Base-by-base conservation (phyloP, 2,113 vertebrate genomes). In the Sterrhoptilus dennistouni region DNA sequence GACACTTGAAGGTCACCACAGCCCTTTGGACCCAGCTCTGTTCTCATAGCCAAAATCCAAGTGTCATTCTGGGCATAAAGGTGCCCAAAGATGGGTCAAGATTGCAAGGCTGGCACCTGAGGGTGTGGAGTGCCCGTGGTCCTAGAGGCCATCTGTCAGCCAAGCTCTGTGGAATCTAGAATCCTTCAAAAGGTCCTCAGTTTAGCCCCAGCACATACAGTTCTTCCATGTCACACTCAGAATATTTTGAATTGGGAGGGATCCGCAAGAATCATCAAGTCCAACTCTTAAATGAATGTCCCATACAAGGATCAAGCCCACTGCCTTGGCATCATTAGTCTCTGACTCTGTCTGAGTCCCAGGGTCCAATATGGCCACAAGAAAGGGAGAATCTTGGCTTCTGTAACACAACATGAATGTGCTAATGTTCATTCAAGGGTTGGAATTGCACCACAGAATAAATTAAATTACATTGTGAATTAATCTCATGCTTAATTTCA, bases 401-500 rank as follows among this genome's bases (percentile, higher is more conserved):
- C 88, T 61, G 18, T 49, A 72, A 57, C 28, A n/a, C 42, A 50
- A 5, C 9, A 14, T 31, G 5, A 61, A 45, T 45, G 54, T 36
- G 40, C n/a, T 83, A 8, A 40, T 52, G 25, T 50, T 90, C 57
- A 31, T 57, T 79, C 50, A 42, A 74, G 71, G 52, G 24, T 50
- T 72, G 35, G 76, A 53, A 0, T 90, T 65, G 50, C 50, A 54
- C 19, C 59, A 42, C 24, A 50, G 31, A 77, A 88, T 88, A 74
- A 64, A 54, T 88, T 45, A 74, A 36, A 71, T 22, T 8, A 2
- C 38, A 31, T 4, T 56, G 47, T 82, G 69, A 87, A 79, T 71
- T 83, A 72, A 89, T 60, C 74, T 76, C 42, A 10, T 85, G 54
- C 45, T 57, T 82, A 61, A 85, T 82, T 89, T 93, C 82, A 63